Evolutionary conservation across 2,888 invertebrate genomes (phyloP), one percentile per base, ranked within the genome.

Genomic region (Dolichomitus sp.): DNA sequence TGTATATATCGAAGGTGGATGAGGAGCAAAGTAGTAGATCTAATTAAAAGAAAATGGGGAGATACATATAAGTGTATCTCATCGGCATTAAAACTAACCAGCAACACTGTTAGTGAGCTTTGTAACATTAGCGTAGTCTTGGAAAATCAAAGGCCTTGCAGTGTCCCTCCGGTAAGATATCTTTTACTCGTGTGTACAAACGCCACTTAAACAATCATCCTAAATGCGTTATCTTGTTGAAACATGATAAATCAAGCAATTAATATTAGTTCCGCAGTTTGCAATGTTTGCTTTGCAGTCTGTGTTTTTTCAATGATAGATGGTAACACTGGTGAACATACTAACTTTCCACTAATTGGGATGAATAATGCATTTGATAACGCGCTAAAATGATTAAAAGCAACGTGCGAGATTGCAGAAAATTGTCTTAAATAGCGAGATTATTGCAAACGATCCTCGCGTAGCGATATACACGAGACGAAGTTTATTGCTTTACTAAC

Each of bases 141-240:
- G 17, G n/a, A 52, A 77, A 50, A 42, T 30, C 11, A 12, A 40
- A 59, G 48, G 27, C 27, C 52, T 30, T 33, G 33, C 75, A 42
- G 6, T 50, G 52, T 50, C 54, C 19, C 37, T 69, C 65, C 30
- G 66, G 33, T 12, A 19, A 73, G 50, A 81, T 77, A 86, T 84
- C 73, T 78, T 42, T 17, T 40, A 57, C 45, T 50, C 59, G 61
- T 82, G 74, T 81, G 52, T 83, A 68, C 68, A 80, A 79, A 75
- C 81, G 52, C 52, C 80, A 70, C 68, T 88, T 83, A 82, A 83
- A 70, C 81, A 78, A 79, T 85, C 73, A 83, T 45, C 69, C 59
- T 45, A 27, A 80, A 54, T 33, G 42, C 69, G 85, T 90, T 90
- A 90, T 87, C 85, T 89, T 81, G 80, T 85, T 87, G 68, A 83